Conservation (phyloP, 1,140 invertebrate species). For the Meloidogyne exigua region DNA sequence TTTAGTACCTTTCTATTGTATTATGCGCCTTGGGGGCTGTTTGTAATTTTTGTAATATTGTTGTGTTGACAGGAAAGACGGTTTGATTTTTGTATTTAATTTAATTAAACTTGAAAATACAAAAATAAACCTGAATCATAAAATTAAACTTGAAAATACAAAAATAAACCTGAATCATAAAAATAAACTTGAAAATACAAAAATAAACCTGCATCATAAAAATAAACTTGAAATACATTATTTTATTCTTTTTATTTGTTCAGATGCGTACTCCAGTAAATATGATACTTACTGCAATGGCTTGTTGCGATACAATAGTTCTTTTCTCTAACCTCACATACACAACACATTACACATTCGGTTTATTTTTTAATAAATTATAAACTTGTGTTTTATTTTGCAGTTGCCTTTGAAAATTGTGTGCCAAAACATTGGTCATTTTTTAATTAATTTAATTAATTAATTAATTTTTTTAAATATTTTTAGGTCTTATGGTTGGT, state of each 20-base stretch:
- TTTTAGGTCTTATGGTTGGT: constrained; percentile 25
- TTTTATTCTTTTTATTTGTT: constrained; percentile 8
- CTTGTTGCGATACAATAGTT: constrained; percentile 60
- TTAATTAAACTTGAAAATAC: not conserved
- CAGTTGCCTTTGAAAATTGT: constrained; percentile 54
- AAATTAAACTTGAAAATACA: not conserved
- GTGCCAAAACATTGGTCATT: constrained; percentile 3
- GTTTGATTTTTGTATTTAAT: not conserved
- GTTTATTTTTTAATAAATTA: not conserved
- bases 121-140: not conserved
- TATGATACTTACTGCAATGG: constrained; percentile 62
- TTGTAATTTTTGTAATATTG: constrained; percentile 62
- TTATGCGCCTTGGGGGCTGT: constrained; percentile 55
- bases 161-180: too few relatives aligned
- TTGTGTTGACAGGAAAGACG: constrained; percentile 57
- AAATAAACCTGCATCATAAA: not conserved
- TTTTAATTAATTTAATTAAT: not conserved
- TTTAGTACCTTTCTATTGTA: constrained; percentile 55
- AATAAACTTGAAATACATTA: not conserved
- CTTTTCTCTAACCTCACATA: constrained; percentile 61
- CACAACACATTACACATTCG: constrained; percentile 61
- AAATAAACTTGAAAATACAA: not conserved
- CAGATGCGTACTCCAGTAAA: constrained; percentile 63
- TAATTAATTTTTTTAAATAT: not conserved
- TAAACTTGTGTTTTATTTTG: not conserved